These are phyloP conservation scores for Florisuga fusca DNA, from an alignment of 2,797 vertebrate species.

Conservation along the genomic window DNA sequence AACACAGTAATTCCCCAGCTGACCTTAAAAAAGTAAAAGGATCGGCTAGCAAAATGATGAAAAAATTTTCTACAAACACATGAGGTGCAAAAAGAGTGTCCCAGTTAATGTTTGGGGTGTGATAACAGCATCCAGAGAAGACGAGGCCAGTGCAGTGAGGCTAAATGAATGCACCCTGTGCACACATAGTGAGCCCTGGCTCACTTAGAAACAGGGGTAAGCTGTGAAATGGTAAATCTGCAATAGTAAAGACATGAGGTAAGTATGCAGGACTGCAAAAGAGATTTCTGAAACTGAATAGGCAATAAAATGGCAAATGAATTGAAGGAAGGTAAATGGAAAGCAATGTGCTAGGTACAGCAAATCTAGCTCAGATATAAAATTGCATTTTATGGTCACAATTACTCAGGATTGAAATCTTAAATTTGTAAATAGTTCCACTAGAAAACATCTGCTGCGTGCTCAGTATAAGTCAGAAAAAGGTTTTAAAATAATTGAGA, in stretches of 20 bases:
- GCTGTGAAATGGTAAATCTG: background rate
- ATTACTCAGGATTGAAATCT: background rate
- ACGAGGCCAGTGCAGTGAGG: background rate
- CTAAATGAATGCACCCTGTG: background rate
- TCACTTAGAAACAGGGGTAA: background rate
- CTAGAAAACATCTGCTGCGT: background rate
- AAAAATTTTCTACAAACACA: background rate
- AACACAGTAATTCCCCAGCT: background rate
- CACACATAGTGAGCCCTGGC: background rate
- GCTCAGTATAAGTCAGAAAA: background rate
- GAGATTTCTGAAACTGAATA: background rate
- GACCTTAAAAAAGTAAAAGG: background rate
- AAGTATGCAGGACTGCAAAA: background rate
- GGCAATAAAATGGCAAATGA: background rate
- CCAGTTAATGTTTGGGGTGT: background rate
- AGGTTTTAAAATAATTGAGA: background rate
- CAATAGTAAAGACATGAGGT: background rate
- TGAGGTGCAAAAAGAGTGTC: background rate
- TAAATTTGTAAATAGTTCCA: background rate
- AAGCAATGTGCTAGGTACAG: background rate
- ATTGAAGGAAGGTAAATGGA: background rate
- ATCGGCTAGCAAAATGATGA: background rate
- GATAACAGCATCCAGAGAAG: background rate
- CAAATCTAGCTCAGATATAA: background rate
- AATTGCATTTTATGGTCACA: background rate